Conservation (phyloP, 2,113 vertebrate species). For the Philantomba maxwellii region DNA sequence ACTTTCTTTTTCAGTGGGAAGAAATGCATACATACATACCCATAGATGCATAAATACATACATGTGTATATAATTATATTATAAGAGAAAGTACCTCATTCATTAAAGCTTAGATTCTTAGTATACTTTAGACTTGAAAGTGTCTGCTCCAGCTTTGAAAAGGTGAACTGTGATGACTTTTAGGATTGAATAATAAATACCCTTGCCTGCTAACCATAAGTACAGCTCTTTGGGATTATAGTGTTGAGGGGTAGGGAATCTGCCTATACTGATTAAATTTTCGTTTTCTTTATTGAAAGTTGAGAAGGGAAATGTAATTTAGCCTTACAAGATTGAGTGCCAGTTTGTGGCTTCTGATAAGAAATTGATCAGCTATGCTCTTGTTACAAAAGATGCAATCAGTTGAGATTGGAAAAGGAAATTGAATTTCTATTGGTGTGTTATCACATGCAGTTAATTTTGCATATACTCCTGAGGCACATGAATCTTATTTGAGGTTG, state of each 20-base stretch:
- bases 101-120: slow-evolving; percentile 31
- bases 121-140: neutral
- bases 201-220: neutral
- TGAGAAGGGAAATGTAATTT: slow-evolving; percentile 63
- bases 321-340: slow-evolving; percentile 67
- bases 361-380: slow-evolving; percentile 71
- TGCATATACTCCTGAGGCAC: slow-evolving; percentile 36
- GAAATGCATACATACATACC: neutral
- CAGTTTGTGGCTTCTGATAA: slow-evolving; percentile 72
- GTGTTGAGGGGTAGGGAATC: neutral
- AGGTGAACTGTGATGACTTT: slow-evolving; percentile 13
- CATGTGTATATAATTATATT: neutral
- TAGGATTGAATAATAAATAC: neutral
- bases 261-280: slow-evolving; percentile 36
- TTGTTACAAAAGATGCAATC: slow-evolving; percentile 64
- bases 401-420: slow-evolving; percentile 51
- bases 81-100: slow-evolving; percentile 7
- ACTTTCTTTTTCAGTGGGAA: slow-evolving; percentile 2
- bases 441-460: slow-evolving; percentile 74
- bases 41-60: neutral
- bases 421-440: slow-evolving; percentile 69
- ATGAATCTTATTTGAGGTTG: slow-evolving; percentile 29
- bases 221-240: slow-evolving; percentile 23
- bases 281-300: slow-evolving; percentile 47
- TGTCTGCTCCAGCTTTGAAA: neutral